These are phyloP conservation scores for Nesoenas mayeri DNA, from an alignment of 2,113 vertebrate species.

Conservation along the genomic window DNA sequence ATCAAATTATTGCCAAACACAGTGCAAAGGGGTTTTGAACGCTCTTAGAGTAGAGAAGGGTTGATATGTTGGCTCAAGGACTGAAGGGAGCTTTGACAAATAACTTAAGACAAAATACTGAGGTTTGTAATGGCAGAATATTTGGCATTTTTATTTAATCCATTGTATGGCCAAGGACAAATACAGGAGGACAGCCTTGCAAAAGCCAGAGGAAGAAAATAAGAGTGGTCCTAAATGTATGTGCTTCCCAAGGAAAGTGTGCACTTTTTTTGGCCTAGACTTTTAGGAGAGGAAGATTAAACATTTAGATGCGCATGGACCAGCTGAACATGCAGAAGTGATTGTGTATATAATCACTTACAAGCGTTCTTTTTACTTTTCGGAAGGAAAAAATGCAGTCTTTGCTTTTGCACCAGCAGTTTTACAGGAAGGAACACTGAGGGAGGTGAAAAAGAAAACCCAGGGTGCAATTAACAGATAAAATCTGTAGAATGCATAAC, in stretches of 20 bases:
- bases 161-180: neutral
- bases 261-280: neutral
- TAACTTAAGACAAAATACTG: neutral
- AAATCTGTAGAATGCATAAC: neutral
- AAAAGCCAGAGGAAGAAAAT: neutral
- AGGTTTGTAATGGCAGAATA: neutral
- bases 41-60: neutral
- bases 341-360: neutral
- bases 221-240: neutral
- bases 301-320: neutral
- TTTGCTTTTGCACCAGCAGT: neutral
- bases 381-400: neutral
- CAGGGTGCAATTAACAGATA: neutral
- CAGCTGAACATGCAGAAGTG: neutral
- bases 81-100: neutral
- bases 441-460: neutral
- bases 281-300: neutral
- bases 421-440: neutral
- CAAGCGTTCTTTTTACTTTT: neutral
- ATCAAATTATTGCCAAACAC: neutral
- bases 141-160: neutral
- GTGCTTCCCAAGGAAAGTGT: neutral
- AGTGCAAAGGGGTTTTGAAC: neutral
- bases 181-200: neutral
- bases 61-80: neutral